Percentiles rank a stretch among this genome's conserved stretches.
These are phyloP conservation scores for Neogale vison DNA, from an alignment of 2,113 vertebrate genomes.

Conservation along the genomic window DNA sequence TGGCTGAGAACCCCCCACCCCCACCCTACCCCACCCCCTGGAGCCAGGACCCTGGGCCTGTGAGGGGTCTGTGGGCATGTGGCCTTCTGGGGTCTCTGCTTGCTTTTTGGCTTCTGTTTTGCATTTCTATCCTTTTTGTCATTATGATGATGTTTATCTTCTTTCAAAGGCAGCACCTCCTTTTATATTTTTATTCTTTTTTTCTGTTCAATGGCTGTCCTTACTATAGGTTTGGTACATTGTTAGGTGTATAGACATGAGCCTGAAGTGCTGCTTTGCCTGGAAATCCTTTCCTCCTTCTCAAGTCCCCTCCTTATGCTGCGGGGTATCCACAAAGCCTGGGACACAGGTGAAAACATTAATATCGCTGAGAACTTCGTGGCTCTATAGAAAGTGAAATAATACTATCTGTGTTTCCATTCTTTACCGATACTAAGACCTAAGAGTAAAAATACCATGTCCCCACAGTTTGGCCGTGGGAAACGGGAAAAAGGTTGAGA, in stretches of 20 bases:
- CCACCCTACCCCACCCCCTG: background rate
- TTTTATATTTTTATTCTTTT: background rate
- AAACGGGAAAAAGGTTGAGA: background rate
- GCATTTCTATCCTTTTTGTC: background rate
- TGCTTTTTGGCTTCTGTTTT: background rate
- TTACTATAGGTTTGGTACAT: background rate
- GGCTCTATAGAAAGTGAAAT: background rate
- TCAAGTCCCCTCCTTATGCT: background rate
- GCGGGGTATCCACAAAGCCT: background rate
- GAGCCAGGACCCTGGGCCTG: background rate
- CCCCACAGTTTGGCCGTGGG: background rate
- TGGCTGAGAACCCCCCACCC: background rate
- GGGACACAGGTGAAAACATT: background rate
- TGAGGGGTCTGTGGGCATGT: too few species aligned
- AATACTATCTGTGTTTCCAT: background rate
- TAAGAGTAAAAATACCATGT: background rate
- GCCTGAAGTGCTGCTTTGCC: background rate
- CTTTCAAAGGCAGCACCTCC: background rate
- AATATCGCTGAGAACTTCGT: background rate
- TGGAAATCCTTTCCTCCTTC: background rate
- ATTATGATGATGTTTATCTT: background rate
- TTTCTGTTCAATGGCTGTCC: background rate
- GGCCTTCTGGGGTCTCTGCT: background rate
- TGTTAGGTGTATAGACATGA: background rate
- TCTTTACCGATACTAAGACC: background rate